Percentiles rank a stretch among this genome's conserved stretches.
phyloP scores from a whole-genome alignment of 2,797 vertebrate genomes.

The Epinephelus coioides region DNA sequence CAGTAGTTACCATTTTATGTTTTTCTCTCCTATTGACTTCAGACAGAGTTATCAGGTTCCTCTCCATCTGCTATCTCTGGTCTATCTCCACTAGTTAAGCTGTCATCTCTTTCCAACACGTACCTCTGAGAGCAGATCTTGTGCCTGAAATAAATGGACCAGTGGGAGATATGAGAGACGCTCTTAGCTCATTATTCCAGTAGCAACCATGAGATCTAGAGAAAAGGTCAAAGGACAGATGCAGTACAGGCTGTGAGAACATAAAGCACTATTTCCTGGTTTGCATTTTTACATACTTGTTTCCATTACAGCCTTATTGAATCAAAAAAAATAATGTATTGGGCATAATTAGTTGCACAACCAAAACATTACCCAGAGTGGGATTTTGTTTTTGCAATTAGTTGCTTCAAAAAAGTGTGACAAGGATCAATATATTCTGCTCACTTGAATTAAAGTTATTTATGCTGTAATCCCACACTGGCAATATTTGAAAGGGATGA shows the following conservation, averaged over 20 bases:
- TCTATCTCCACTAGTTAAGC: slow-evolving; percentile 25
- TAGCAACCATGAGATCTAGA: slow-evolving; percentile 27
- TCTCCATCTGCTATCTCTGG: slow-evolving; percentile 21
- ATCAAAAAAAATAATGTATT: neutral
- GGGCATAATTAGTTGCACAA: neutral
- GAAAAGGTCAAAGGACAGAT: slow-evolving; percentile 50
- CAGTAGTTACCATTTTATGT: neutral
- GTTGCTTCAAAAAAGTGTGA: neutral
- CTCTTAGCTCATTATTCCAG: slow-evolving; percentile 41
- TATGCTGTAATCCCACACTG: neutral
- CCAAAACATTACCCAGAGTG: neutral
- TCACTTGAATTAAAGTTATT: neutral
- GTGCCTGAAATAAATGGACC: slow-evolving; percentile 65
- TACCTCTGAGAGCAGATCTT: slow-evolving; percentile 45
- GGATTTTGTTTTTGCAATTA: neutral
- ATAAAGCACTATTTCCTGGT: neutral
- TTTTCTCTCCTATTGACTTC: neutral
- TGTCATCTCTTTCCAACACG: slow-evolving; percentile 46
- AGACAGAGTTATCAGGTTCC: slow-evolving; percentile 27
- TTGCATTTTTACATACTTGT: neutral
- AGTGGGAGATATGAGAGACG: slow-evolving; percentile 49
- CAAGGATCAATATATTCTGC: neutral
- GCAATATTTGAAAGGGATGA: neutral
- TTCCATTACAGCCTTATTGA: neutral
- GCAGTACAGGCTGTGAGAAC: neutral